Percentiles rank a stretch among this genome's conserved stretches.
phyloP scores from a whole-genome alignment of 2,113 vertebrate species.

The Pangasianodon gigas region DNA sequence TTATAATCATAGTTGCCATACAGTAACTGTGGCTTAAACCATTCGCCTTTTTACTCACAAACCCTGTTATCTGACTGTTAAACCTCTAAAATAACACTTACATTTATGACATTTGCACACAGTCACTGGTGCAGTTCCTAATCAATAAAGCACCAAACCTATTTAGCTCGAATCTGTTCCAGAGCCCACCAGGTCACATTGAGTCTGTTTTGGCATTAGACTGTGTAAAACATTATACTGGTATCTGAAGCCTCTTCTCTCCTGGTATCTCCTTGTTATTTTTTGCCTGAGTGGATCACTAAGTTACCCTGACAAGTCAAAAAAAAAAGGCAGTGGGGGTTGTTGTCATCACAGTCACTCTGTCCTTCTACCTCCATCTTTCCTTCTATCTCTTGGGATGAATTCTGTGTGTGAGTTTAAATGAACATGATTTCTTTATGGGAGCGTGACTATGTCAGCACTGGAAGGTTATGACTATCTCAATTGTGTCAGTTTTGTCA shows the following conservation, averaged over 20 bases:
- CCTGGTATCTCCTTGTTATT: not conserved
- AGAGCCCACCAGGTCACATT: not conserved
- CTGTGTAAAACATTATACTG: not conserved
- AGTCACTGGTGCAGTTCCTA: not conserved
- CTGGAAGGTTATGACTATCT: not conserved
- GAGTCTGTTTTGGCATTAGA: conserved; percentile 1
- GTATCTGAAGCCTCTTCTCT: not conserved
- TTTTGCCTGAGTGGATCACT: not conserved
- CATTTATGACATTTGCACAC: not conserved
- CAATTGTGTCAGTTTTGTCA: not conserved
- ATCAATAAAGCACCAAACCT: conserved; percentile 25
- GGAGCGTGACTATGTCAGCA: not conserved
- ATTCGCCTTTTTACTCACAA: not conserved
- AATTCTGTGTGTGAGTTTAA: not conserved
- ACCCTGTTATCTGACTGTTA: not conserved
- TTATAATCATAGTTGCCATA: not conserved
- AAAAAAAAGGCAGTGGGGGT: not conserved
- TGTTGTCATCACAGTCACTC: not conserved
- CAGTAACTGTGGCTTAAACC: not conserved
- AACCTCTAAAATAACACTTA: not conserved
- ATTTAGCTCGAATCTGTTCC: not conserved
- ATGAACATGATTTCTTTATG: not conserved
- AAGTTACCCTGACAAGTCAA: not conserved
- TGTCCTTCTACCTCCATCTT: not conserved
- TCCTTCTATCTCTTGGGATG: not conserved